These are phyloP conservation scores for Heliconius erato DNA, from an alignment of 2,888 invertebrate species.

Conservation along the genomic window DNA sequence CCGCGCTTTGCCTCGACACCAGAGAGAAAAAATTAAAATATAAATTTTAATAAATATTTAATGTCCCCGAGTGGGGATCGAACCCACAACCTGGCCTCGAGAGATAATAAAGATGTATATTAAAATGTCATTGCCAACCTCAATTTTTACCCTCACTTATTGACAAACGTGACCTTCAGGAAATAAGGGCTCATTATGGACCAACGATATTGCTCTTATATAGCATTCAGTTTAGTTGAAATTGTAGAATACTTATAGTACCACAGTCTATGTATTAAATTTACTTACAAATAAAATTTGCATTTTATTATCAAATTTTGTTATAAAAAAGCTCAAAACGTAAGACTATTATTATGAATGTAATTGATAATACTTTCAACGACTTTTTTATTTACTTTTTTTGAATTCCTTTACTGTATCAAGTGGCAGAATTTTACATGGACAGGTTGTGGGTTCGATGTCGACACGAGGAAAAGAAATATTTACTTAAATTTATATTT, in stretches of 20 bases:
- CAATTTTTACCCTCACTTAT: not conserved
- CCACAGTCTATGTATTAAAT: not conserved
- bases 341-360: not conserved
- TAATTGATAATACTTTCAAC: not conserved
- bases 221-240: not conserved
- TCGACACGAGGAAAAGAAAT: no score
- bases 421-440: no score
- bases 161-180: not conserved
- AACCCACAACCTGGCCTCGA: no score
- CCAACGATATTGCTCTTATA: not conserved
- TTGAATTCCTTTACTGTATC: not conserved
- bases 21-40: no score
- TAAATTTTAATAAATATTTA: no score
- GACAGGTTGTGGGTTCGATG: no score
- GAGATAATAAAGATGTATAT: not conserved
- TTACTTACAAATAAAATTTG: not conserved
- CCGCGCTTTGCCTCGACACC: no score
- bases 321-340: not conserved
- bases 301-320: not conserved
- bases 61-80: no score
- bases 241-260: no score
- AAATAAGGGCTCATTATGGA: not conserved
- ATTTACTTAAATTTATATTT: no score
- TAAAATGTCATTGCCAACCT: not conserved
- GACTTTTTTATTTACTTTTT: not conserved